A percentile compares a stretch with the other conserved stretches of the same genome.
These are phyloP conservation scores for Caenorhabditis drosophilae DNA, from an alignment of 2,888 invertebrate genomes.

Conservation along the genomic window DNA sequence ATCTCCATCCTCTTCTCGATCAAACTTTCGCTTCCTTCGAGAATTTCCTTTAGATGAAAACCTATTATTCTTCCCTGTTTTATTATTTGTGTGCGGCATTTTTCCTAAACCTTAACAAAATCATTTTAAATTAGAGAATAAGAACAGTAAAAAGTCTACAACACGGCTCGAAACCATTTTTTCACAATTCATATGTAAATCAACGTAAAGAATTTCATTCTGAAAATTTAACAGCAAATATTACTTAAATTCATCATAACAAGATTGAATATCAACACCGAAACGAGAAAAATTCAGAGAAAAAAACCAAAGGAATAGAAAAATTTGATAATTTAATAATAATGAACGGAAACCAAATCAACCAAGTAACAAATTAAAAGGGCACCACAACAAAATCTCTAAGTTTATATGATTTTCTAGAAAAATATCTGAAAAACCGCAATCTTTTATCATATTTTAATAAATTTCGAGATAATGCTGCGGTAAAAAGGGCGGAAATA, in stretches of 20 bases:
- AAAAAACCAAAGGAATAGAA: constrained; percentile 15
- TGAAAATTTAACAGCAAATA: too few relatives aligned
- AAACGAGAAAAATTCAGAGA: too few relatives aligned
- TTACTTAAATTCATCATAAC: background rate
- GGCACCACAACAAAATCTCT: constrained; percentile 1
- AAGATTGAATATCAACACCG: constrained; percentile 3
- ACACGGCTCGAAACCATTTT: background rate
- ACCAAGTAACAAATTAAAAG: background rate
- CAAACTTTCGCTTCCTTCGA: constrained; percentile 6
- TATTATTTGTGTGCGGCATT: constrained; percentile 35
- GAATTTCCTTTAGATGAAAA: constrained; percentile 6
- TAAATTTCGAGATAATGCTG: constrained; percentile 7
- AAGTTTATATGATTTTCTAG: background rate
- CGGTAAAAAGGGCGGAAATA: background rate
- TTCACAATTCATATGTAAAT: background rate
- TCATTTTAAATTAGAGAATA: background rate
- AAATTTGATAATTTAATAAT: constrained; percentile 8
- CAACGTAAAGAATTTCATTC: background rate
- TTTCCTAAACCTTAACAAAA: background rate
- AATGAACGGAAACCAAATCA: background rate
- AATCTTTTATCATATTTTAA: constrained; percentile 9
- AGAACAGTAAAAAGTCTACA: background rate
- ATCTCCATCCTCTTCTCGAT: background rate
- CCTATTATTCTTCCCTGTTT: background rate
- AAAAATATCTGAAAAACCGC: constrained; percentile 9